Conservation (phyloP, 1,140 invertebrate genomes). For the Platorchestia sp. region DNA sequence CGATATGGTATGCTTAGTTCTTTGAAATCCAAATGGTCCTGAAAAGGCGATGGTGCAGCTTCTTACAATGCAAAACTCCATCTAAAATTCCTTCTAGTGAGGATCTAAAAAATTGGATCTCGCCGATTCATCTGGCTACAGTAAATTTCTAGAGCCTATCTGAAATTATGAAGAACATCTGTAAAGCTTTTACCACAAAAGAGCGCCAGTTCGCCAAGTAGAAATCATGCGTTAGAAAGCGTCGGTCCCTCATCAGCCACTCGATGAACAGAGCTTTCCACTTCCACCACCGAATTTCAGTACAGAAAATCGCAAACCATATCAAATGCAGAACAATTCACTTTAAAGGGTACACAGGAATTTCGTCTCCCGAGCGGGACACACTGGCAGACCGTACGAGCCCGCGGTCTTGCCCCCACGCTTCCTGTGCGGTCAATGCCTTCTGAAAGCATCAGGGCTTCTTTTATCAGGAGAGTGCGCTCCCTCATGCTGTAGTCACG, state of each 20-base stretch:
- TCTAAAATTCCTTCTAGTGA: too few relatives aligned
- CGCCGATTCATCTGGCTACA: background rate
- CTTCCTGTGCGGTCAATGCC: conserved; percentile 16
- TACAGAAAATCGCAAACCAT: background rate
- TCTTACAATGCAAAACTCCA: too few relatives aligned
- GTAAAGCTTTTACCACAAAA: background rate
- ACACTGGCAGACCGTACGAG: background rate
- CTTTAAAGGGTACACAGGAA: background rate
- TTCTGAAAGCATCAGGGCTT: conserved; percentile 25
- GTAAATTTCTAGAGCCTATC: background rate
- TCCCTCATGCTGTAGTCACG: conserved; percentile 20
- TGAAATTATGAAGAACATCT: background rate
- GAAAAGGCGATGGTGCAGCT: too few relatives aligned
- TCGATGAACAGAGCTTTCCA: background rate
- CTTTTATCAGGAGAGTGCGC: background rate
- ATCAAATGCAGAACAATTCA: background rate
- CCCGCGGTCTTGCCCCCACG: background rate
- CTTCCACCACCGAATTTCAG: background rate
- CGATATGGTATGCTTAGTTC: too few relatives aligned
- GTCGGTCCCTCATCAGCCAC: background rate
- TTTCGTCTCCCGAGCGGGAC: background rate
- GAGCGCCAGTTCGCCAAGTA: background rate
- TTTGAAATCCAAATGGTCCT: too few relatives aligned
- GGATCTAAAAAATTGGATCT: background rate
- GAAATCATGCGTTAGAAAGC: background rate